These are phyloP conservation scores for Eilema caniola DNA, from an alignment of 2,888 invertebrate genomes.

Conservation along the genomic window DNA sequence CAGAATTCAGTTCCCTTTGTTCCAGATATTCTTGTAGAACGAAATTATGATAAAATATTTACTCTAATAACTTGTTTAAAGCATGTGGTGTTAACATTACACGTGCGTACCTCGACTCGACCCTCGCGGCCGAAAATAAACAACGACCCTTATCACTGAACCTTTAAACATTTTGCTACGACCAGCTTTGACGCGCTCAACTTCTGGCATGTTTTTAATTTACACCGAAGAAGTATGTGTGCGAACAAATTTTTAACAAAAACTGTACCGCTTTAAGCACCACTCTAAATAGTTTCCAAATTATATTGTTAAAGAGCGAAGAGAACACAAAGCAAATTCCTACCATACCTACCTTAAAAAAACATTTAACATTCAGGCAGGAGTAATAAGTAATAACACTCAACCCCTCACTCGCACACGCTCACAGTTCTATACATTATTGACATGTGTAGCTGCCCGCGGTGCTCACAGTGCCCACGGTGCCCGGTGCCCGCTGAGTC, in stretches of 20 bases:
- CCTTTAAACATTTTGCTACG: conserved; percentile 15
- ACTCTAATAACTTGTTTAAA: conserved; percentile 3
- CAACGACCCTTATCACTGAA: conserved; percentile 2
- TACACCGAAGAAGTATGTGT: conserved; percentile 6
- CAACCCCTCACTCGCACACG: not conserved
- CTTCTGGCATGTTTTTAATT: conserved; percentile 9
- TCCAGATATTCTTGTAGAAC: not conserved
- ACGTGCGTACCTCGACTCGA: not conserved
- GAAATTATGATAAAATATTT: conserved; percentile 14
- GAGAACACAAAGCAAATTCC: not conserved
- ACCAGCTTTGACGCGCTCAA: not conserved
- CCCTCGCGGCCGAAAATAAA: conserved; percentile 11
- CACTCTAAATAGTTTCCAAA: not conserved
- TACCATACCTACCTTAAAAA: not conserved
- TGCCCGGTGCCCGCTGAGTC: not conserved
- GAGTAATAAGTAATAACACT: not conserved
- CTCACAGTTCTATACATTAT: not conserved
- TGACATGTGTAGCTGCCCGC: not conserved
- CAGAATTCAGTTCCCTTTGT: not conserved
- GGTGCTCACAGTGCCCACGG: no score
- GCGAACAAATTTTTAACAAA: not conserved
- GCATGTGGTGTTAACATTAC: conserved; percentile 8
- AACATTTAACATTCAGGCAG: not conserved
- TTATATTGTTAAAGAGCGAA: not conserved
- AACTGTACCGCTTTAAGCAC: not conserved